Conservation (phyloP, 2,113 vertebrate species). For the Tachysurus fulvidraco region DNA sequence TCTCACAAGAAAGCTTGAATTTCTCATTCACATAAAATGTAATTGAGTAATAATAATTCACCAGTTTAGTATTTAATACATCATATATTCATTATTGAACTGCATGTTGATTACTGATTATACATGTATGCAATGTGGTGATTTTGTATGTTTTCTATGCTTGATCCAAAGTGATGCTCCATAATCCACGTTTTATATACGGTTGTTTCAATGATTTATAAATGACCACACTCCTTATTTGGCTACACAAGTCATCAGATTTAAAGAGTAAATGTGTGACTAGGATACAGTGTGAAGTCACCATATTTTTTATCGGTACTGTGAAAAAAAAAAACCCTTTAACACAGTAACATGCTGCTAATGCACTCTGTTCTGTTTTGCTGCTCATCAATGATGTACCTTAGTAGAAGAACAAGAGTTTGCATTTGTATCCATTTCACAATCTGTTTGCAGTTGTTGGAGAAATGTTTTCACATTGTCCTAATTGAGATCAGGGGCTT, state of each 20-base stretch:
- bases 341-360: conserved; percentile 32
- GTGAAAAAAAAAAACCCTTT: not conserved
- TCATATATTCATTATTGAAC: not conserved
- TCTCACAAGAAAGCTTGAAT: not conserved
- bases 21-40: not conserved
- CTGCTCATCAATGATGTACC: conserved; percentile 13
- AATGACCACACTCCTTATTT: conserved; percentile 16
- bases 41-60: not conserved
- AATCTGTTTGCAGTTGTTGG: not conserved
- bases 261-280: not conserved
- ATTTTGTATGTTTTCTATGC: conserved; percentile 20
- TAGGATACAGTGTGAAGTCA: conserved; percentile 12
- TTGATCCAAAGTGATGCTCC: conserved; percentile 31
- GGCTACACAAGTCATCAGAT: not conserved
- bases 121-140: conserved; percentile 24
- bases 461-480: not conserved
- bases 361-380: conserved; percentile 24
- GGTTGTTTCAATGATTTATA: not conserved
- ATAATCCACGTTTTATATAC: not conserved
- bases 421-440: conserved; percentile 14
- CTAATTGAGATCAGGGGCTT: conserved; percentile 1
- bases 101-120: conserved; percentile 25
- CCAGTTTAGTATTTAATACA: not conserved
- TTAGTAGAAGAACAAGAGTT: conserved; percentile 15
- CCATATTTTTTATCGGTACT: conserved; percentile 20